A percentile compares a stretch with the other conserved stretches of the same genome.
Evolutionary conservation across 2,888 invertebrate species (phyloP).

Genomic region (Aelia acuminata): DNA sequence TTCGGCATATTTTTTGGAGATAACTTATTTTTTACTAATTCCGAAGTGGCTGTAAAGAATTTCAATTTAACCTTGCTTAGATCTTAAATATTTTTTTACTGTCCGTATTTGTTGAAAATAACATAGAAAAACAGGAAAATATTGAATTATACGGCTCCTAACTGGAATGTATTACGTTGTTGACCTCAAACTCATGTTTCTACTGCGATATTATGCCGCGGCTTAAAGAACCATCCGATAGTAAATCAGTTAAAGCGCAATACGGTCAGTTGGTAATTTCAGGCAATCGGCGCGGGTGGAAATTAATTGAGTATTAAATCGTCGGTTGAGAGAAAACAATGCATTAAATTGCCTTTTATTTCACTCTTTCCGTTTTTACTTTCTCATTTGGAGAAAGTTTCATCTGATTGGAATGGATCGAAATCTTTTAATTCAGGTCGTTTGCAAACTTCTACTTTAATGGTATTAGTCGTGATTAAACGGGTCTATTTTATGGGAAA

Average conservation of each 20-base stretch:
- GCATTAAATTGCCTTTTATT: conserved; percentile 4
- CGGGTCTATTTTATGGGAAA: neutral
- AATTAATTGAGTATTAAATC: conserved; percentile 3
- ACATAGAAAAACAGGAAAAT: too few species aligned
- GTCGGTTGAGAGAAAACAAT: neutral
- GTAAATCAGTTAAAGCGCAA: neutral
- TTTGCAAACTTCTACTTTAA: neutral
- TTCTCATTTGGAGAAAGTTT: conserved; percentile 18
- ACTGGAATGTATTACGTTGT: neutral
- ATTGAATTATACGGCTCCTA: too few species aligned
- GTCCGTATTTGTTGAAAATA: too few species aligned
- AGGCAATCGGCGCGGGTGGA: neutral
- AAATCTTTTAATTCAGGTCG: neutral
- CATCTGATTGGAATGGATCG: neutral
- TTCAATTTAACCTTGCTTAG: too few species aligned
- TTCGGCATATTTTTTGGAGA: too few species aligned
- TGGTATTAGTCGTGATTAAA: neutral
- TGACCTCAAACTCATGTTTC: too few species aligned
- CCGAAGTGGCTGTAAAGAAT: too few species aligned
- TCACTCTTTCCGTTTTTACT: conserved; percentile 15
- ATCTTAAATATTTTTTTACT: too few species aligned
- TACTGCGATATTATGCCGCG: too few species aligned
- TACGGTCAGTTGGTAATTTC: neutral
- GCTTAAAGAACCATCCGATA: too few species aligned
- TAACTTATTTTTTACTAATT: too few species aligned